Base-by-base conservation (phyloP, 2,113 vertebrate species). In the Silurus meridionalis region DNA sequence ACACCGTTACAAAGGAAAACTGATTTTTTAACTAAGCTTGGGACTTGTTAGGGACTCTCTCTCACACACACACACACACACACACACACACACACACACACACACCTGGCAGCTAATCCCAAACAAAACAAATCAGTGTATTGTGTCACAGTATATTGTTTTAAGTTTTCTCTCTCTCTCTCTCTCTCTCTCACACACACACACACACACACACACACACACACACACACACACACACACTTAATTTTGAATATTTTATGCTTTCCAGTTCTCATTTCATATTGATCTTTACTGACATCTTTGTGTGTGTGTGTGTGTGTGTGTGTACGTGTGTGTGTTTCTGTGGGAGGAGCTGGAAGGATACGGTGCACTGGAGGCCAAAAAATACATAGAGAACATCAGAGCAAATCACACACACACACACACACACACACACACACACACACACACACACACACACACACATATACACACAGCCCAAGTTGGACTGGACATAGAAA, bases 11-110 rank as follows among this genome's bases (percentile, higher is more conserved):
- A 37, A 37, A 37, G 37, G 37, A 37, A 37, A 37, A 37, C 37
- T 37, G 37, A 37, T 37, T 37, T 37, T 37, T 2, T 37, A 37
- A 37, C 37, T 37, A 37, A 37, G 1, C 37, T 37, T 37, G 37
- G 37, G 37, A 37, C 37, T 37, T 37, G 37, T 37, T 37, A 37
- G 37, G 37, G 37, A 37, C 55, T 57, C 55, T 57, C 55, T 5
- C 55, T 1, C 55, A 9, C 55, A 9, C 55, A 1, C 5, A 9
- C 37, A 48, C 23, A 10, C 64, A 8, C 64, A 4, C 64, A 2
- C 74, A 78, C 74, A 55, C 74, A 78, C 50, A 78, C 50, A 78
- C 57, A 80, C 78, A 55, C 57, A 46, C 60, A 82, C 58, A 61
- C 61, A 50, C 58, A 82, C 58, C 64, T 2, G 5, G 11, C 0